A percentile compares a stretch with the other conserved stretches of the same genome.
Evolutionary conservation across 2,113 vertebrate genomes (phyloP).

Genomic region (Pitta sordida): DNA sequence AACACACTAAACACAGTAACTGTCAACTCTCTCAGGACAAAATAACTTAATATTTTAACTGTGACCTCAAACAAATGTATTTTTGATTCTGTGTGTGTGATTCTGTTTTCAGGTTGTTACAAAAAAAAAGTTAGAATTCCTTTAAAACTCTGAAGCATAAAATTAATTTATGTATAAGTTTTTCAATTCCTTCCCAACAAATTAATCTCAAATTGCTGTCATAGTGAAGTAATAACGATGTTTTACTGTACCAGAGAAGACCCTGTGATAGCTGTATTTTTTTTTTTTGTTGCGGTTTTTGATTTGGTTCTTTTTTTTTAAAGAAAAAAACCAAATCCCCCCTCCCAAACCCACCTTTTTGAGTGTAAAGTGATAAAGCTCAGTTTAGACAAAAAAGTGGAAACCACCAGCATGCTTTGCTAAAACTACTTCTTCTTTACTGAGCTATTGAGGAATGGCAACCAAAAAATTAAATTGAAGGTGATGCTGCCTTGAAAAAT

Average conservation of each 20-base stretch:
- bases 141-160: neutral
- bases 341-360: neutral
- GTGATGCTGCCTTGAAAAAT: neutral
- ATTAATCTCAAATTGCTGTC: neutral
- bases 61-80: neutral
- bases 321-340: neutral
- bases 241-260: neutral
- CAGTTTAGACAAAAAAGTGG: neutral
- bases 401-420: neutral
- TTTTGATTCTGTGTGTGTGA: no score
- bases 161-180: neutral
- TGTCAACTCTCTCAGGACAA: neutral
- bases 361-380: neutral
- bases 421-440: neutral
- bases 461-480: neutral
- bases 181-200: neutral
- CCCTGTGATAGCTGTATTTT: neutral
- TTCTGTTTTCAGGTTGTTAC: no score
- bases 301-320: neutral
- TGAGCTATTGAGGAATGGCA: neutral
- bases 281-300: neutral
- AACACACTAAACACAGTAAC: slow-evolving; percentile 14
- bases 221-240: neutral
- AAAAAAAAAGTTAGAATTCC: neutral
- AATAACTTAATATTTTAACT: neutral